A percentile compares a stretch with the other conserved stretches of the same genome.
Conservation (phyloP, 2,888 invertebrate species). For the Cancer borealis region DNA sequence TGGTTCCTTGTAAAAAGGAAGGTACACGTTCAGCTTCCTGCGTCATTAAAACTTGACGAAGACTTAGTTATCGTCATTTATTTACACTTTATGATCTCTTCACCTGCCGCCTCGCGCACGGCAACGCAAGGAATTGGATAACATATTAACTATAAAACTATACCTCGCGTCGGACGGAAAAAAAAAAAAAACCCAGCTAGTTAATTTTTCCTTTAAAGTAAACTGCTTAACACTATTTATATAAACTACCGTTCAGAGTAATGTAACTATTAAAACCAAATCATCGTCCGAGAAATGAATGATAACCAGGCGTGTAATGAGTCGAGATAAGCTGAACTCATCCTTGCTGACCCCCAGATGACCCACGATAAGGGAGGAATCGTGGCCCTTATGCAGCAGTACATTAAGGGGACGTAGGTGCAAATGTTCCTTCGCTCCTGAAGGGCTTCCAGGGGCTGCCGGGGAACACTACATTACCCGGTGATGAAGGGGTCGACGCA, state of each 20-base stretch:
- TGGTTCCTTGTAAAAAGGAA: background rate
- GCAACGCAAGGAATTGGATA: background rate
- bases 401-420: constrained; percentile 51
- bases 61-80: background rate
- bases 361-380: constrained; percentile 27
- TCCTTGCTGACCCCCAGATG: constrained; percentile 45
- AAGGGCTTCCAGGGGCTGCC: constrained; percentile 44
- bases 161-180: background rate
- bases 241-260: background rate
- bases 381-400: constrained; percentile 36
- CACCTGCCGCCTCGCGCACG: constrained; percentile 16
- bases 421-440: constrained; percentile 40
- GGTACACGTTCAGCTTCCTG: background rate
- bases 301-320: constrained; percentile 44
- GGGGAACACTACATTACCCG: constrained; percentile 52
- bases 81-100: constrained; percentile 25
- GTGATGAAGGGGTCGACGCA: constrained; percentile 52
- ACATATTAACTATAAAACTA: background rate
- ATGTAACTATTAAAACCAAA: constrained; percentile 24
- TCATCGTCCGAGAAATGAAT: constrained; percentile 38
- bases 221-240: background rate
- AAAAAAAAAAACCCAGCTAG: background rate
- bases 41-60: constrained; percentile 22
- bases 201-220: background rate
- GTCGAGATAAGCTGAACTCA: constrained; percentile 27